phyloP scores from a whole-genome alignment of 2,113 vertebrate genomes.

The Channa argus region DNA sequence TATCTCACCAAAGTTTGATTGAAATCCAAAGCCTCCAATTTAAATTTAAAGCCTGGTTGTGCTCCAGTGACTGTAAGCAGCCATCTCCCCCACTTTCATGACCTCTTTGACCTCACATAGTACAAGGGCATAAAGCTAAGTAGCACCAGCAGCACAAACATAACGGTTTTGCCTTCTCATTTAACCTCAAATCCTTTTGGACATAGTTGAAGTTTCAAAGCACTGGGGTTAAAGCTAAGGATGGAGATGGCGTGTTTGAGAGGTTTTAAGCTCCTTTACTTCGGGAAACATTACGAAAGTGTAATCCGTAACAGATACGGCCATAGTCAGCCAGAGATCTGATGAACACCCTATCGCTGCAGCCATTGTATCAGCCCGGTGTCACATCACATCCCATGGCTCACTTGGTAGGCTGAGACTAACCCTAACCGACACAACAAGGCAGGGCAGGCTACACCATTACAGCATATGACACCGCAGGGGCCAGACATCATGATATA shows the following conservation, averaged over 20 bases:
- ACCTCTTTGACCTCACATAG: neutral
- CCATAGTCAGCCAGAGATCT: conserved; percentile 42
- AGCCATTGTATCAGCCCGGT: conserved; percentile 50
- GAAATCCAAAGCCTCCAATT: conserved; percentile 59
- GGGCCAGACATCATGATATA: conserved; percentile 26
- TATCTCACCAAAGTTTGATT: conserved; percentile 44
- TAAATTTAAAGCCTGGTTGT: conserved; percentile 45
- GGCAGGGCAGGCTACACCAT: conserved; percentile 8
- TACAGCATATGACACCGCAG: conserved; percentile 40
- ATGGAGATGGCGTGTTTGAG: conserved; percentile 42
- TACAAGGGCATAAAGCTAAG: neutral
- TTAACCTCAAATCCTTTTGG: conserved; percentile 18
- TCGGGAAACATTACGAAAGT: conserved; percentile 65
- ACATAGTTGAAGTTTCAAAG: conserved; percentile 6
- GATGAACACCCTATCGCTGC: conserved; percentile 44
- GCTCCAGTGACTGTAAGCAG: conserved; percentile 12
- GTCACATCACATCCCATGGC: conserved; percentile 57
- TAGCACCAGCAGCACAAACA: neutral
- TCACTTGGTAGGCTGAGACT: conserved; percentile 38
- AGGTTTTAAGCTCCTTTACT: conserved; percentile 67
- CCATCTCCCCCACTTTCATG: neutral
- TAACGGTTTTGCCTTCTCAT: neutral
- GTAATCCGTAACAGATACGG: conserved; percentile 78
- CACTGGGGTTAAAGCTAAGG: conserved; percentile 8
- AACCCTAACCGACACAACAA: conserved; percentile 28